Conservation (phyloP, 2,113 vertebrate species). For the Cathartes aura region DNA sequence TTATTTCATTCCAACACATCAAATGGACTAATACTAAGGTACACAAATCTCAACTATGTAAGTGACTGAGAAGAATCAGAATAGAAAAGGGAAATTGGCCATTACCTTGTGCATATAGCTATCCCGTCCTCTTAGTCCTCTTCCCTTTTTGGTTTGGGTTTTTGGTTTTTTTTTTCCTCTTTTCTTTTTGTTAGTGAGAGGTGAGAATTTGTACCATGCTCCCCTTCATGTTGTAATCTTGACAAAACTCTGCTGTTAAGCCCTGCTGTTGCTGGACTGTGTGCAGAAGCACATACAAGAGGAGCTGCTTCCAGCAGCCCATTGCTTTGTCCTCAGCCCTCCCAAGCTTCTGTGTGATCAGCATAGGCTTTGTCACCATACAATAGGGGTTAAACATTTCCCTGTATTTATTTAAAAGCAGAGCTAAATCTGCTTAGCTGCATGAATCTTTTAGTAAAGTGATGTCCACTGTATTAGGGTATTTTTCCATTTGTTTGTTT, state of each 20-base stretch:
- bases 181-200: slow-evolving; percentile 19
- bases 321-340: slow-evolving; percentile 61
- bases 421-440: slow-evolving; percentile 68
- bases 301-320: slow-evolving; percentile 55
- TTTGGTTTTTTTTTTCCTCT: background rate
- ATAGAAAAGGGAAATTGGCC: background rate
- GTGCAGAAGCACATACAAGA: slow-evolving; percentile 53
- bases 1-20: background rate
- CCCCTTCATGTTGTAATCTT: slow-evolving; percentile 60
- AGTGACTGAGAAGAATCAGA: background rate
- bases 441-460: slow-evolving; percentile 60
- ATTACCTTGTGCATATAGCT: slow-evolving; percentile 65
- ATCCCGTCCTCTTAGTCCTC: background rate
- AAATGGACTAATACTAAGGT: background rate
- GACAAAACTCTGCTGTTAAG: slow-evolving; percentile 59
- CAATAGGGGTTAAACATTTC: slow-evolving; percentile 92
- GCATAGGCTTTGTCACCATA: slow-evolving; percentile 87
- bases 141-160: background rate
- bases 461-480: background rate
- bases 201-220: slow-evolving; percentile 8
- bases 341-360: slow-evolving; percentile 83
- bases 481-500: background rate
- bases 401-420: slow-evolving; percentile 80
- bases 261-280: slow-evolving; percentile 25
- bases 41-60: background rate